Conservation (phyloP, 2,797 vertebrate genomes). For the Enteromius unitaeniatus region DNA sequence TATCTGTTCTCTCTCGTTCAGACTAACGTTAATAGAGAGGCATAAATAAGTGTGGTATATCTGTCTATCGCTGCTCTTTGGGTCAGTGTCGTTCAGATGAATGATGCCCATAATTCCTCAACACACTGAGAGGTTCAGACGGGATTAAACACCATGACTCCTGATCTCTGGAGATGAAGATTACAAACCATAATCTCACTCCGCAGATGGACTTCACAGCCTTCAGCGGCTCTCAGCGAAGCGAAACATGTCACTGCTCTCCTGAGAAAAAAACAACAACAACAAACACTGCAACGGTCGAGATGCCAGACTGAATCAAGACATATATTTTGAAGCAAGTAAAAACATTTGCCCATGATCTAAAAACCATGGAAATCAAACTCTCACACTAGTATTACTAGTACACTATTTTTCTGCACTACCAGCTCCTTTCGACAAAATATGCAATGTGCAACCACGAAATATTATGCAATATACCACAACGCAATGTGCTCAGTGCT, state of each 20-base stretch:
- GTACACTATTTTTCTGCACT: background rate
- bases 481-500: background rate
- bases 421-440: too few relatives aligned
- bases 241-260: background rate
- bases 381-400: background rate
- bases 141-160: slow-evolving; percentile 6
- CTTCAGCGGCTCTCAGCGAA: background rate
- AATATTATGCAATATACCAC: background rate
- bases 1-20: background rate
- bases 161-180: slow-evolving; percentile 29
- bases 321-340: background rate
- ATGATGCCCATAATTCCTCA: background rate
- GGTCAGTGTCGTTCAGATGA: slow-evolving; percentile 8
- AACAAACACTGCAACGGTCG: background rate
- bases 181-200: slow-evolving; percentile 27
- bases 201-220: slow-evolving; percentile 28
- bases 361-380: background rate
- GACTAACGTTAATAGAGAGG: background rate
- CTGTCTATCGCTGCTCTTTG: background rate
- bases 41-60: background rate
- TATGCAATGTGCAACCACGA: background rate
- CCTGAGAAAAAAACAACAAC: background rate
- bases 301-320: background rate
- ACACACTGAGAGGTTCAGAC: slow-evolving; percentile 1
- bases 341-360: background rate